Base-by-base conservation (phyloP, 2,797 vertebrate species). In the Passerculus sandwichensis region DNA sequence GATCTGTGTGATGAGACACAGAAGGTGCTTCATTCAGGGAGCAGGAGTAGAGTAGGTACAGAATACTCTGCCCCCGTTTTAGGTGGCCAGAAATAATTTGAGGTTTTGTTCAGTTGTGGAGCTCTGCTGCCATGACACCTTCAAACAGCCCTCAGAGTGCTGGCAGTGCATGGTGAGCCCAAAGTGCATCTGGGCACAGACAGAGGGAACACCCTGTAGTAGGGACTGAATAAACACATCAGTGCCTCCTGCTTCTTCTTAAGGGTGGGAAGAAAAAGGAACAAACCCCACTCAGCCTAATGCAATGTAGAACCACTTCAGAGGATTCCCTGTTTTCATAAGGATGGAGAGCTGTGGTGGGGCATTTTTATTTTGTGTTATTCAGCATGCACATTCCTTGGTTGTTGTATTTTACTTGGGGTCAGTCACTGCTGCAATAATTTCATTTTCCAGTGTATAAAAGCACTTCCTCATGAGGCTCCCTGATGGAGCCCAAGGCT, bases 381-480 rank as follows among this genome's bases (percentile, higher is more conserved):
- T 79, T 81, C 48, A 74, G 21, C 0, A 0, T 48, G 36, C 51
- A 38, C 1, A 0, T 65, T n/a, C 32, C 9, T 29, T 60, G 8
- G 8, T 50, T 23, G 27, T 53, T 88, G 45, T 51, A 8, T 70
- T 86, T 69, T 0, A 1, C n/a, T 38, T 40, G 25, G 11, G 15
- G 9, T 91, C 34, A 27, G 15, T 50, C 25, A 50, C 22, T 70
- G 7, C 71, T 91, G 50, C 61, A 57, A 8, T 56, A 38, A 71
- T 79, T 89, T 64, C 3, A 36, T 87, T 79, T 94, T 57, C 56
- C 16, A 20, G 4, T 2, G 0, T 3, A 1, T 74, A 20, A 40
- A 67, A 80, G 17, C 50, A 12, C 13, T 71, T 74, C 50, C 57
- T 85, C 22, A 11, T 20, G 44, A 30, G 57, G 57, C 42, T 65